These are phyloP conservation scores for Macrobrachium nipponense DNA, from an alignment of 1,140 invertebrate species.

Conservation along the genomic window DNA sequence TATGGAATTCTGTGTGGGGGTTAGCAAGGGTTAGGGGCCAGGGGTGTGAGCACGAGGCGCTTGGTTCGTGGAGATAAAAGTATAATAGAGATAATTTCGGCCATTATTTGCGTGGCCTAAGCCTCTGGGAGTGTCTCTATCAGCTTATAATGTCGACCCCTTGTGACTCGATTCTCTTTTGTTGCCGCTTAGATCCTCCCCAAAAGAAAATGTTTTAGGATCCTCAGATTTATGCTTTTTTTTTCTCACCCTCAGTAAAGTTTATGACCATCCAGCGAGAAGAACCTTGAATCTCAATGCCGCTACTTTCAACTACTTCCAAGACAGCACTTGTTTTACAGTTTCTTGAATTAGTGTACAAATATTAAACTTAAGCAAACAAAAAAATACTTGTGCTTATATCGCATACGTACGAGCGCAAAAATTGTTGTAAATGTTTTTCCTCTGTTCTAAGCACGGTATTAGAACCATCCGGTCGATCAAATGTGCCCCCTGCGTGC, in stretches of 20 bases:
- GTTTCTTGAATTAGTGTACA: too few species aligned
- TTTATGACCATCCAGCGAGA: too few species aligned
- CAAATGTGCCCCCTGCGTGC: background rate
- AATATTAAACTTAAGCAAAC: too few species aligned
- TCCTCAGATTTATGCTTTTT: conserved; percentile 1
- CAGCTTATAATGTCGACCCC: conserved; percentile 56
- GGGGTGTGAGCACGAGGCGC: conserved; percentile 16
- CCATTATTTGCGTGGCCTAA: conserved; percentile 58
- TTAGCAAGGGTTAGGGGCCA: conserved; percentile 4
- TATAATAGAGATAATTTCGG: conserved; percentile 60
- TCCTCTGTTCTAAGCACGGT: too few species aligned
- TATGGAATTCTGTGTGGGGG: too few species aligned
- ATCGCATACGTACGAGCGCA: too few species aligned
- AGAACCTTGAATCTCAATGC: too few species aligned
- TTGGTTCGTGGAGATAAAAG: conserved; percentile 57
- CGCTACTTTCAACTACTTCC: too few species aligned
- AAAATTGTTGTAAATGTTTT: too few species aligned
- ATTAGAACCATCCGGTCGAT: too few species aligned
- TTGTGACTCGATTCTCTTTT: conserved; percentile 49
- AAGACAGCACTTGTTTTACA: too few species aligned
- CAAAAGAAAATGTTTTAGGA: conserved; percentile 48
- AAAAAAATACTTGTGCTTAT: too few species aligned
- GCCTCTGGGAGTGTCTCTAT: conserved; percentile 57
- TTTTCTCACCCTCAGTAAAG: background rate
- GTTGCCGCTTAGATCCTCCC: conserved; percentile 39